Evolutionary conservation across 2,797 vertebrate species (phyloP).

Genomic region (Malurus leucopterus): DNA sequence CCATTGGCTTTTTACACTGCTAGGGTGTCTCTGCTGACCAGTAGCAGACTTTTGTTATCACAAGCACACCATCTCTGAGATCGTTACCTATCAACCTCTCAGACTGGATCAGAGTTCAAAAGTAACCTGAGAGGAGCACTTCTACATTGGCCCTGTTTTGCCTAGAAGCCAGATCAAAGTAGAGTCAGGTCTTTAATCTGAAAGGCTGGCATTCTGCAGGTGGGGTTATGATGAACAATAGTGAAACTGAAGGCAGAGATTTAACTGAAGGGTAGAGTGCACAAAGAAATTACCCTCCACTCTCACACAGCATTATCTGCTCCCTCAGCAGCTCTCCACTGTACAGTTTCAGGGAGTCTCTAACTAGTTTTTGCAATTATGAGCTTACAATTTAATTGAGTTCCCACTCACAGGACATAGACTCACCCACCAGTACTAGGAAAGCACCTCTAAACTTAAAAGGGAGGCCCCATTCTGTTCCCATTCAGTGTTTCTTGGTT

Average conservation of each 20-base stretch:
- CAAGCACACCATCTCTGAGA: not conserved
- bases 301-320: not conserved
- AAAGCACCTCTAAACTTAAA: not conserved
- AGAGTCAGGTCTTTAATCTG: not conserved
- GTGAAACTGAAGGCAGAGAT: not conserved
- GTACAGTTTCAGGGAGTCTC: not conserved
- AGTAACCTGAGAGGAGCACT: not conserved
- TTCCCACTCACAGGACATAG: not conserved
- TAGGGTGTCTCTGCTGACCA: not conserved
- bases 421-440: not conserved
- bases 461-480: not conserved
- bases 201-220: not conserved
- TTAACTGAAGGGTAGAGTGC: not conserved
- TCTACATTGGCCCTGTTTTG: not conserved
- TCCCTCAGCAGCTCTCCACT: not conserved
- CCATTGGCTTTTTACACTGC: not conserved
- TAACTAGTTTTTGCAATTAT: not conserved
- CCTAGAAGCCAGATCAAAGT: not conserved
- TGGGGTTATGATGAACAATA: not conserved
- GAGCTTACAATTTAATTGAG: not conserved
- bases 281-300: not conserved
- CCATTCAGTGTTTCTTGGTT: not conserved
- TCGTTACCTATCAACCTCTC: not conserved
- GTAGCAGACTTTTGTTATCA: not conserved
- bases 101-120: not conserved